Base-by-base conservation (phyloP, 2,797 vertebrate genomes). In the Sebastolobus alascanus region DNA sequence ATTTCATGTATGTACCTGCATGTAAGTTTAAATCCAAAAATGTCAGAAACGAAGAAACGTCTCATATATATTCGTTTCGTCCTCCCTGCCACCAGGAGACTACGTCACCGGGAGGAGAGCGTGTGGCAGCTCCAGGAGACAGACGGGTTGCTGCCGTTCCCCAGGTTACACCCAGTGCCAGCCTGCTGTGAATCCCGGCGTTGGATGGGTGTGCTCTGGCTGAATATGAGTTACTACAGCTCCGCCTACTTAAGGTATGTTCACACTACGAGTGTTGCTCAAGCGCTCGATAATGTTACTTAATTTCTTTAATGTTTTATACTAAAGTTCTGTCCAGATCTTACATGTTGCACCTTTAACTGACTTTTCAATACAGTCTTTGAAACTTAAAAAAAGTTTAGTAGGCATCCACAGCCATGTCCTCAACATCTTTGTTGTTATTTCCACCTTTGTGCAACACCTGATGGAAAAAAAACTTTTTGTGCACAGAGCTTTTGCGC, bases 131-230 rank as follows among this genome's bases (percentile, higher is more conserved):
- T 50, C 6, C 18, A 3, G 18, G 46, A 50, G 46, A 50, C 1
- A 16, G 46, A 50, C 16, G 6, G 14, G 14, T 2, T 20, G 4
- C 46, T 52, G 20, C 46, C 46, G 16, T 52, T 52, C 8, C 20
- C 9, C 46, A 52, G 46, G 1, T 1, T n/a, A 52, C 0, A 52
- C 46, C 8, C 46, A 52, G 46, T 7, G 20, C 46, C 46, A 0
- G 46, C 46, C 46, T n/a, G 18, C 46, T 52, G 46, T 52, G 46
- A 52, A 8, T 52, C 18, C 46, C 1, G 4, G 18, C 18, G 20
- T 16, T 46, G 43, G 43, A 0, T 2, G 43, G 43, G 0, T 46
- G 0, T 46, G 43, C 43, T 46, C 46, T n/a, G 16, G 20, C 1
- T 52, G 46, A 52, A 52, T 1, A 20, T n/a, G 20, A 52, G 18